Conservation (phyloP, 2,113 vertebrate genomes). For the Fulica atra region DNA sequence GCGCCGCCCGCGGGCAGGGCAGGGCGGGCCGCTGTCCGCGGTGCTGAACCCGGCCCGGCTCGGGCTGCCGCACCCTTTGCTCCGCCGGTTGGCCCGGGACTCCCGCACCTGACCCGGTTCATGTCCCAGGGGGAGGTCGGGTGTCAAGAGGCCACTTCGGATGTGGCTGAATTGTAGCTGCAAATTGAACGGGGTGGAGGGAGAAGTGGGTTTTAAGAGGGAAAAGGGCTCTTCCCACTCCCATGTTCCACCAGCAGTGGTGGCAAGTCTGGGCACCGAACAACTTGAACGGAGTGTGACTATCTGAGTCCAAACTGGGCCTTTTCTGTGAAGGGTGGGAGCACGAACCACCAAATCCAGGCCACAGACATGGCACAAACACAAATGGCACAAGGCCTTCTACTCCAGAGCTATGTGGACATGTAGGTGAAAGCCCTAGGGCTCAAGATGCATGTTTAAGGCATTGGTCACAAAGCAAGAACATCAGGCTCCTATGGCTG, state of each 20-base stretch:
- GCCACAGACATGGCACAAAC: background rate
- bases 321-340: background rate
- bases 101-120: no score
- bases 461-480: background rate
- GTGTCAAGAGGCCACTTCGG: background rate
- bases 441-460: background rate
- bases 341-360: background rate
- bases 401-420: background rate
- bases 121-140: background rate
- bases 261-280: background rate
- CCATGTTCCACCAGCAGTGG: rapidly evolving
- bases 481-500: background rate
- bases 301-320: background rate
- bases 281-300: background rate
- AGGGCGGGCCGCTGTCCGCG: background rate
- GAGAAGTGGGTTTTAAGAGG: background rate
- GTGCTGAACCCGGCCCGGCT: background rate
- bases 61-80: rapidly evolving
- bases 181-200: rapidly evolving
- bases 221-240: background rate
- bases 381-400: background rate
- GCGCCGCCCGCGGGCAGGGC: background rate
- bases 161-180: background rate
- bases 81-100: rapidly evolving
- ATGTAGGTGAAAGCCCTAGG: background rate